Evolutionary conservation across 2,888 invertebrate species (phyloP).

Genomic region (Tenodera sinensis): DNA sequence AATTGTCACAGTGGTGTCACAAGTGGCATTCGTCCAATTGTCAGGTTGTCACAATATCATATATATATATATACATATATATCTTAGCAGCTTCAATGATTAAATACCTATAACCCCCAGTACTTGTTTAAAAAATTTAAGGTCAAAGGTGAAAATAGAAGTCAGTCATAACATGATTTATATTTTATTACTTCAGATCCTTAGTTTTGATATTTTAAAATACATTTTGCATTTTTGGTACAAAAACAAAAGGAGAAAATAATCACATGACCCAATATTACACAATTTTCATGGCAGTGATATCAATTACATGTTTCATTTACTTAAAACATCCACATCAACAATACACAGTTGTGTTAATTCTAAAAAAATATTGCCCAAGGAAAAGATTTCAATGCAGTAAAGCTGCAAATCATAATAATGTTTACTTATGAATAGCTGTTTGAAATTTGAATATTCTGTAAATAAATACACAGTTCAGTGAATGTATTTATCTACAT

Average conservation of each 20-base stretch:
- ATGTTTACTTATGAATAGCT: too few species aligned
- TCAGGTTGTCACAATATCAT: too few species aligned
- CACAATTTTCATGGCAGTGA: not conserved
- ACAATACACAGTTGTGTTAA: not conserved
- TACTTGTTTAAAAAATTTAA: not conserved
- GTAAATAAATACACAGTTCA: too few species aligned
- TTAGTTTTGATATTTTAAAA: not conserved
- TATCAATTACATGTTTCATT: not conserved
- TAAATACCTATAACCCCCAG: too few species aligned
- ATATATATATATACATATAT: too few species aligned
- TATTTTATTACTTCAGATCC: not conserved
- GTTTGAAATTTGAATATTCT: too few species aligned
- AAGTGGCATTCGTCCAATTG: too few species aligned
- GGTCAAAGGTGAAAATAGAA: not conserved
- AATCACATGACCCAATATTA: not conserved
- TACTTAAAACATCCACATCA: not conserved
- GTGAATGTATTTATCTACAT: not conserved
- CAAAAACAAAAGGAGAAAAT: slow-evolving; percentile 23
- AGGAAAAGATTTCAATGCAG: too few species aligned
- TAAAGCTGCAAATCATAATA: too few species aligned
- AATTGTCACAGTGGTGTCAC: too few species aligned
- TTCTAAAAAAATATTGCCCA: not conserved
- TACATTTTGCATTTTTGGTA: slow-evolving; percentile 25
- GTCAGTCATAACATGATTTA: not conserved
- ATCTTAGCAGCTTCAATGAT: too few species aligned